Conservation (phyloP, 2,797 vertebrate genomes). For the Notolabrus celidotus region DNA sequence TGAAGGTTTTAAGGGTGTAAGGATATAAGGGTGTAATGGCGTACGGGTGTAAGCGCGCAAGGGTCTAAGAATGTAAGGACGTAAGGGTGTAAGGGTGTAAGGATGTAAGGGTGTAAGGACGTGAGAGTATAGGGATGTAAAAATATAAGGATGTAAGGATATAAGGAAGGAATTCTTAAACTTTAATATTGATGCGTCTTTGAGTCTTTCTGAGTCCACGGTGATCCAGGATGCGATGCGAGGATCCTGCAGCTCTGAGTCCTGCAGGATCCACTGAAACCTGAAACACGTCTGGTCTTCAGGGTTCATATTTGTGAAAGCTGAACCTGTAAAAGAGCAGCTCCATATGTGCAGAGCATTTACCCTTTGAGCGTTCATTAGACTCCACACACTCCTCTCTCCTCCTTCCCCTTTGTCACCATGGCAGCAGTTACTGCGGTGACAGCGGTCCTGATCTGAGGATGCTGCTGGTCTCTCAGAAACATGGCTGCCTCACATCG, state of each 20-base stretch:
- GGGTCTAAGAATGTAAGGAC: too few relatives aligned
- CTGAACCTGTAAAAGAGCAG: neutral
- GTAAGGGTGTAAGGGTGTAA: too few relatives aligned
- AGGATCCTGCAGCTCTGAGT: neutral
- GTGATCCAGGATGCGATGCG: neutral
- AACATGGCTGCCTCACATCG: conserved; percentile 11
- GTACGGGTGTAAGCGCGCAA: too few relatives aligned
- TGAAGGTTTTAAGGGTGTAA: too few relatives aligned
- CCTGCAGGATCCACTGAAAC: neutral
- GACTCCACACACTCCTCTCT: conserved; percentile 4
- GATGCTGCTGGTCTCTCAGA: conserved; percentile 25
- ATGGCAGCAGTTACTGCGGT: conserved; percentile 60
- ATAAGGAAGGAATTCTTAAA: too few relatives aligned
- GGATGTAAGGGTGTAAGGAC: too few relatives aligned
- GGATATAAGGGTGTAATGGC: too few relatives aligned
- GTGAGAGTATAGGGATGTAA: too few relatives aligned
- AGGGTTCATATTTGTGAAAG: neutral
- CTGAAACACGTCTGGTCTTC: neutral
- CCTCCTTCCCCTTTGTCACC: conserved; percentile 39
- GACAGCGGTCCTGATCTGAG: conserved; percentile 48
- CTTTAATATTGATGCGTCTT: too few relatives aligned
- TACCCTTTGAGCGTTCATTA: neutral
- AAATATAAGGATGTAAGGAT: too few relatives aligned
- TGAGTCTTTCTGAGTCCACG: neutral
- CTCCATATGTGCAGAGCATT: neutral